Evolutionary conservation across 37 sponge, comb jelly and placozoan genomes (phyloP).

Genomic region (Mnemiopsis leidyi): DNA sequence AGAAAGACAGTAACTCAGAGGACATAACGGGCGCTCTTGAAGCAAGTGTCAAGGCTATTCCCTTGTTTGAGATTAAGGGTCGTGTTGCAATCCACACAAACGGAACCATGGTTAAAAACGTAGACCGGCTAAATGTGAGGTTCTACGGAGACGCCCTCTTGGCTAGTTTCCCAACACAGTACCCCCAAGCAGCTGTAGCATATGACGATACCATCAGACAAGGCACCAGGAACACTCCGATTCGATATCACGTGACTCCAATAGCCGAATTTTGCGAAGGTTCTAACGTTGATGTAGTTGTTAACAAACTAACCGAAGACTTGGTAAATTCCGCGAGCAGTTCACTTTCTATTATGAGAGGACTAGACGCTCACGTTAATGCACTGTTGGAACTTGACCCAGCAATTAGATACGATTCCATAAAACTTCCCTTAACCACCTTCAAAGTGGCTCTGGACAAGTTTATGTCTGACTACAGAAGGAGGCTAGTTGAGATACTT

Average conservation of each 20-base stretch:
- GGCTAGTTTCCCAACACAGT: slow-evolving; percentile 4
- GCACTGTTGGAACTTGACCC: not conserved
- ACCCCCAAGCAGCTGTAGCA: slow-evolving; percentile 10
- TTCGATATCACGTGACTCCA: not conserved
- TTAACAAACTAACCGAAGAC: not conserved
- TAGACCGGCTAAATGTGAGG: not conserved
- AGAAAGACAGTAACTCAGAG: not conserved
- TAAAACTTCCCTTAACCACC: not conserved
- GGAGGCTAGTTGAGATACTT: not conserved
- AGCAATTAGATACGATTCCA: not conserved
- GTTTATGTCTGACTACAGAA: not conserved
- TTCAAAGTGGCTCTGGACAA: not conserved
- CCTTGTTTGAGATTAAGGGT: not conserved
- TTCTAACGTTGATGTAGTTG: not conserved
- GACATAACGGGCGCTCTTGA: not conserved
- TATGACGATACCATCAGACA: slow-evolving; percentile 4
- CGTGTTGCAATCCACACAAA: not conserved
- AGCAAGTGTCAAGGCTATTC: not conserved
- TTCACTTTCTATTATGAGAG: not conserved
- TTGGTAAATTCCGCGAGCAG: not conserved
- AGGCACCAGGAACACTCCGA: not conserved
- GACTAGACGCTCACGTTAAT: not conserved
- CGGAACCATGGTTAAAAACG: not conserved
- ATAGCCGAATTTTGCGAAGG: not conserved
- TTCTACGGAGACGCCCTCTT: slow-evolving; percentile 55